phyloP scores from a whole-genome alignment of 1,140 invertebrate genomes.

The Oryctes rhinoceros region DNA sequence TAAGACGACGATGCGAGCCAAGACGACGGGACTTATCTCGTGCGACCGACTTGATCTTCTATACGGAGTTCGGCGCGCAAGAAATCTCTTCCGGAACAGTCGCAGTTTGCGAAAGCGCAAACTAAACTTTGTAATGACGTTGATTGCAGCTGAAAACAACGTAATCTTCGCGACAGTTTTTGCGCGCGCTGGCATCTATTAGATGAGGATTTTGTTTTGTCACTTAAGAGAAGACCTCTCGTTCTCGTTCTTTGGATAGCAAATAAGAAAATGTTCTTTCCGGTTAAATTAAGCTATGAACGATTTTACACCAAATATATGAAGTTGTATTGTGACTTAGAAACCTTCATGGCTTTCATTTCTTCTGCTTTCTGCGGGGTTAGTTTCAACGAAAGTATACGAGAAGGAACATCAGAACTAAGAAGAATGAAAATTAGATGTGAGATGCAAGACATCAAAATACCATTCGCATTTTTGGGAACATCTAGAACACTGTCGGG shows the following conservation, averaged over 20 bases:
- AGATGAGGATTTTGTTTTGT: neutral
- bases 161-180: neutral
- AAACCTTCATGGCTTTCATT: no score
- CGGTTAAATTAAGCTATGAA: neutral
- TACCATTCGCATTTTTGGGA: no score
- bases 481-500: no score
- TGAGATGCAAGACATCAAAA: no score
- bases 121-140: slow-evolving; percentile 18
- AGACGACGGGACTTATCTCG: neutral
- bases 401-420: no score
- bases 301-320: no score
- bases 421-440: no score
- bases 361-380: no score
- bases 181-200: neutral
- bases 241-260: neutral
- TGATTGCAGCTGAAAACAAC: neutral
- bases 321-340: no score
- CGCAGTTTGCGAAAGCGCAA: neutral
- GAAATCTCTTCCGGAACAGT: neutral
- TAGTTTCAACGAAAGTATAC: no score
- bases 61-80: neutral
- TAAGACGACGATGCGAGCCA: neutral
- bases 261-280: neutral
- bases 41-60: neutral
- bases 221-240: no score